Evolutionary conservation across 1,140 invertebrate genomes (phyloP), one percentile per base, ranked within the genome.

Genomic region (Cyphomyrmex costatus): DNA sequence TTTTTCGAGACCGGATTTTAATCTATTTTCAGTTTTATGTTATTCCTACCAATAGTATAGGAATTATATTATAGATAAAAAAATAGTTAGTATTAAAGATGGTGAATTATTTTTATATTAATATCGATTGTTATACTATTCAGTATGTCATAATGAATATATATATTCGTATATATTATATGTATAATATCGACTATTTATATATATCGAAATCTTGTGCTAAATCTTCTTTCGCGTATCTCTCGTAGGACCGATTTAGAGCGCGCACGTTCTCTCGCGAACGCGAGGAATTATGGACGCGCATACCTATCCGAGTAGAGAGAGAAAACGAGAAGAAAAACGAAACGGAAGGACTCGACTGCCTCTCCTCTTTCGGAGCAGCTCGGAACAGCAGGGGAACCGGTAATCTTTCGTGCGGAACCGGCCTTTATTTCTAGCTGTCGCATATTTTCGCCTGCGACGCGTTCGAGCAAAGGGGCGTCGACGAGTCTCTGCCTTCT

Each of bases 391-490:
- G 86, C 84, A 76, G 60, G 60, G 70, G 70, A 90, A 89, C 92
- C 90, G 86, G 90, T 90, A 91, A 92, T 91, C 89, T 90, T 92
- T 89, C 92, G 89, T 70, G 88, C 87, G 88, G 86, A 91, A 91
- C 90, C 80, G 56, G 87, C 87, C 91, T 92, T 90, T 90, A 91
- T 92, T 92, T 92, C 91, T 89, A 60, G 65, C 85, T 86, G 85
- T 76, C 89, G 87, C 88, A 86, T 87, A 86, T 87, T 80, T 86
- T 89, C 79, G 46, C 70, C 65, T 49, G 80, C 68, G 24, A 76
- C 70, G 79, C 56, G 68, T 42, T 36, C 46, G 70, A 74, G 70
- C 16, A 58, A 65, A 61, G 36, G 68, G 60, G 63, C 51, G 70
- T 65, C 51, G 49, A 86, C 76, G 71, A 77, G 51, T 33, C 71